These are phyloP conservation scores for Erpetoichthys calabaricus DNA, from an alignment of 2,797 vertebrate species.

Conservation along the genomic window DNA sequence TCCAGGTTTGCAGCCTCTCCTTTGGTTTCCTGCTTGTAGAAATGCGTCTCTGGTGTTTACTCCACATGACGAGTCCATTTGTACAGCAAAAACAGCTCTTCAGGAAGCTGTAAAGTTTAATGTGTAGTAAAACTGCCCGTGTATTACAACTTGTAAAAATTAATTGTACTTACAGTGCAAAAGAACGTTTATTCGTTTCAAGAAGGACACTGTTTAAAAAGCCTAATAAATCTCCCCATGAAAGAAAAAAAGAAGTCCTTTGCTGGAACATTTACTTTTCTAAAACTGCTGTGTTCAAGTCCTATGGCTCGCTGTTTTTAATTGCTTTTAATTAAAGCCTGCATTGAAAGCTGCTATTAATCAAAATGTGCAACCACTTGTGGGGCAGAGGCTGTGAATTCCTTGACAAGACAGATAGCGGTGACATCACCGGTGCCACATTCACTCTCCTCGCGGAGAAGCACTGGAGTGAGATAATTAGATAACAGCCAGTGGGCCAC, in stretches of 20 bases:
- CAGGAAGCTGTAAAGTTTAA: too few species aligned
- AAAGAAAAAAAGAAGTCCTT: slow-evolving; percentile 12
- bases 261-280: slow-evolving; percentile 36
- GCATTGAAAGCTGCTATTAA: slow-evolving; percentile 45
- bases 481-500: slow-evolving; percentile 29
- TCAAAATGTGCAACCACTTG: slow-evolving; percentile 33
- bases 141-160: too few species aligned
- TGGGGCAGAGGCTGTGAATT: slow-evolving; percentile 31
- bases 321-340: slow-evolving; percentile 57
- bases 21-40: too few species aligned
- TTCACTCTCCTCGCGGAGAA: slow-evolving; percentile 33
- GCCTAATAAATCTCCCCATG: slow-evolving; percentile 16
- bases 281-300: slow-evolving; percentile 38
- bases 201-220: too few species aligned
- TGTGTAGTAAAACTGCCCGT: too few species aligned
- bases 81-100: too few species aligned
- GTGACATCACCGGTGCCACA: slow-evolving; percentile 31
- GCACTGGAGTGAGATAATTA: slow-evolving; percentile 21
- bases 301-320: slow-evolving; percentile 48
- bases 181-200: too few species aligned
- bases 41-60: too few species aligned
- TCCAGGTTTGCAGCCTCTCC: too few species aligned
- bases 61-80: too few species aligned
- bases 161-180: too few species aligned
- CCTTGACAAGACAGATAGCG: slow-evolving; percentile 30